phyloP scores from a whole-genome alignment of 2,888 invertebrate species.

The Arge pagana region DNA sequence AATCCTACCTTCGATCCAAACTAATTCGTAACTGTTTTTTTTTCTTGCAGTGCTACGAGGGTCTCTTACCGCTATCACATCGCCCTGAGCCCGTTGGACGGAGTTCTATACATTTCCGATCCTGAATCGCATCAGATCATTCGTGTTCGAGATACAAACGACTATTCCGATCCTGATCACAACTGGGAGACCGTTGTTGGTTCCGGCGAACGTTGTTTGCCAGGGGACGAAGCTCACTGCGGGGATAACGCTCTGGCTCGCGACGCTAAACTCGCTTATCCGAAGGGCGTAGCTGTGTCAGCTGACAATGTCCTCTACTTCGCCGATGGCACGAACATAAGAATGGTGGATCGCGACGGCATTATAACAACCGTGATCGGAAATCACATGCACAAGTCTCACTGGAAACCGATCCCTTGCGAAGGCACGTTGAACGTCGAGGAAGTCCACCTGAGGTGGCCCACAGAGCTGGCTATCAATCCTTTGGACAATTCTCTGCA shows the following conservation, averaged over 20 bases:
- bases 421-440: constrained; percentile 90
- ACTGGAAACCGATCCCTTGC: constrained; percentile 92
- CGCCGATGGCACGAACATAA: constrained; percentile 92
- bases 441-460: constrained; percentile 94
- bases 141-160: constrained; percentile 79
- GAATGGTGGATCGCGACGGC: constrained; percentile 91
- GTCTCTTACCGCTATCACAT: constrained; percentile 97
- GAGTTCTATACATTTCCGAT: constrained; percentile 92
- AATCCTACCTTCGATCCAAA: no score
- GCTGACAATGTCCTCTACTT: constrained; percentile 91
- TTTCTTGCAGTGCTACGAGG: constrained; percentile 75
- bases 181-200: constrained; percentile 97
- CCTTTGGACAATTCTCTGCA: constrained; percentile 93
- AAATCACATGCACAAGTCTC: constrained; percentile 90
- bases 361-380: constrained; percentile 91
- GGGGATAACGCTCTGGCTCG: constrained; percentile 93
- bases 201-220: constrained; percentile 90
- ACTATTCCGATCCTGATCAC: constrained; percentile 83
- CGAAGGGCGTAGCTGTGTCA: constrained; percentile 94
- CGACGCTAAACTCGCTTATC: constrained; percentile 92
- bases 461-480: constrained; percentile 92
- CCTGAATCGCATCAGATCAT: constrained; percentile 95
- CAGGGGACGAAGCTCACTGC: constrained; percentile 92
- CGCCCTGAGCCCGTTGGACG: constrained; percentile 92
- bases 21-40: no score